A percentile compares a stretch with the other conserved stretches of the same genome.
These are phyloP conservation scores for Oreochromis tanganicae DNA, from an alignment of 2,113 vertebrate species.

Conservation along the genomic window DNA sequence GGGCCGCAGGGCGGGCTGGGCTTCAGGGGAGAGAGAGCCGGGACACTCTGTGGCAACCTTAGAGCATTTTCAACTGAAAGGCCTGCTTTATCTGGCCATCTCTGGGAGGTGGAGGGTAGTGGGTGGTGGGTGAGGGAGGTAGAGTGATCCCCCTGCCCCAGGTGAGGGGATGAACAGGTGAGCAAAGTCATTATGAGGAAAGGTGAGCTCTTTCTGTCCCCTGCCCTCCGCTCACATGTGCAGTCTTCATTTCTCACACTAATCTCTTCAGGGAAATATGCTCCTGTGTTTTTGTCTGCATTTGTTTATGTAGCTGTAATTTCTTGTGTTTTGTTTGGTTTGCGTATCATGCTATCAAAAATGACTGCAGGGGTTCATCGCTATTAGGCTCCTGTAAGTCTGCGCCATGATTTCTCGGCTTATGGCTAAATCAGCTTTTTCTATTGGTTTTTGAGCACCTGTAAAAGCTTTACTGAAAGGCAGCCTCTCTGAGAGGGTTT, in stretches of 20 bases:
- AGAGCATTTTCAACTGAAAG: conserved; percentile 61
- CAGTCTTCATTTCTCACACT: conserved; percentile 9
- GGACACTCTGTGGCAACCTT: conserved; percentile 13
- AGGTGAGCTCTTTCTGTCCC: conserved; percentile 66
- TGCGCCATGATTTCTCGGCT: neutral
- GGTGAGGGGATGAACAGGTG: conserved; percentile 77
- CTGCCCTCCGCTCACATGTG: conserved; percentile 23
- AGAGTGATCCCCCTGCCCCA: conserved; percentile 63
- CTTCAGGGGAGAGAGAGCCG: neutral
- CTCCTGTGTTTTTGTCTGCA: conserved; percentile 11
- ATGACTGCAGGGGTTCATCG: neutral
- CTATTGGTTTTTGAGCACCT: neutral
- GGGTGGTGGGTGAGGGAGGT: neutral
- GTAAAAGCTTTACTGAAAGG: neutral
- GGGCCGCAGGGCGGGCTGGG: conserved; percentile 27
- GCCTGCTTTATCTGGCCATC: conserved; percentile 66
- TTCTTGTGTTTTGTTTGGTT: conserved; percentile 14
- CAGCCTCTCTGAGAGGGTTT: neutral
- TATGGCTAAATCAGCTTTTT: neutral
- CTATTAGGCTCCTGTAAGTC: neutral
- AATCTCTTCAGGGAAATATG: conserved; percentile 44
- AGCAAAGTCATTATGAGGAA: conserved; percentile 71
- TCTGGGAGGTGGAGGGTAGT: conserved; percentile 25
- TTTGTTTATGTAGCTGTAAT: conserved; percentile 27
- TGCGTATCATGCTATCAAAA: neutral